Base-by-base conservation (phyloP, 2,113 vertebrate genomes). In the Xyliphius kryptos region DNA sequence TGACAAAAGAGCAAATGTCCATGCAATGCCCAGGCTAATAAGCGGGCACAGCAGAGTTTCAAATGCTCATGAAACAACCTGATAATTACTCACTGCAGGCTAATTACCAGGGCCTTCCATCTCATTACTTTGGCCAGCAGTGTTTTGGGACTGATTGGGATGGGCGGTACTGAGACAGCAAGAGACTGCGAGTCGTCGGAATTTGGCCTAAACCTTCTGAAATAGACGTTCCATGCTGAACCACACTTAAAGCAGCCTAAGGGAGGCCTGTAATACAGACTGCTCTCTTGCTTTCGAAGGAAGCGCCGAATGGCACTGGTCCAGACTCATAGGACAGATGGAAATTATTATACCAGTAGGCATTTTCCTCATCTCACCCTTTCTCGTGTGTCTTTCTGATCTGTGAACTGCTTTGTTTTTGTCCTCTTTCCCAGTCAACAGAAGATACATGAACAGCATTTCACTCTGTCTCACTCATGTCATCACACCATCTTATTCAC, bases 171-270 rank as follows among this genome's bases (percentile, higher is more conserved):
- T 72, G 66, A 26, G 21, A 62, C 19, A 13, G n/a, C 8, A 17
- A 75, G 50, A 68, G 20, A 62, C 51, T 58, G 40, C 21, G 74
- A 72, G 74, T 66, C 40, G 74, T 74, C 70, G 67, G 75, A 85
- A 75, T 78, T 73, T 78, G 71, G 69, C 74, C 37, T 37, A 74
- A 79, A 80, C 68, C 75, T 63, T 86, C 83, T 22, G 72, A 87
- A 88, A 87, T 83, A 83, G 82, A 82, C 69, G 66, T 77, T 80
- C 59, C 44, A 68, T 44, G 74, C 73, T 59, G 70, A 76, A 83
- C 85, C 83, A 52, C 85, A 80, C 73, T 82, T 69, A 66, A 73
- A 69, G 65, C 68, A 80, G 83, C 80, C 82, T 82, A 80, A 71
- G 74, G 65, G 44, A 60, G 64, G 72, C 80, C 81, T 75, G 74